Base-by-base conservation (phyloP, 2,888 invertebrate species). In the Zaprionus bogoriensis region DNA sequence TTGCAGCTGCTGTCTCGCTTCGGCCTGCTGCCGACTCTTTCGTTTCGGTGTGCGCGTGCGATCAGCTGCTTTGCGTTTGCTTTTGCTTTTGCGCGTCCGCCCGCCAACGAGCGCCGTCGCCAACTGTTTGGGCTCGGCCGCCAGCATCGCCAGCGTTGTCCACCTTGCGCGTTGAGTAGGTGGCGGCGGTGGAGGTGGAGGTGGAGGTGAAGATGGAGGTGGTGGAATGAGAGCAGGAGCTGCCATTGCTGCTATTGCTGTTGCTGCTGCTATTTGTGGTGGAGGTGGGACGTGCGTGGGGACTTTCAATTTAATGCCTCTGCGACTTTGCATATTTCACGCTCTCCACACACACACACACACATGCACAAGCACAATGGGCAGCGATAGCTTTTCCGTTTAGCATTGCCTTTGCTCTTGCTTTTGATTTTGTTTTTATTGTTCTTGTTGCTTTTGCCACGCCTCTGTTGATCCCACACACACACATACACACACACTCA, bases 71-170 rank as follows among this genome's bases (percentile, higher is more conserved):
- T 23, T 12, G 19, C 25, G 39, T 5, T 28, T 36, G 59, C 59
- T 71, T 32, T 42, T 55, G 28, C 57, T 38, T 38, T 54, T 52
- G 61, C 58, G 61, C 61, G 75, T 70, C 78, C 79, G 86, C 77
- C 86, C 73, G 69, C 67, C 77, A 82, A 67, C 69, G 69, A 79
- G 73, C 63, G 52, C 67, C 79, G 80, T 63, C 55, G 67, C 75
- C 74, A 79, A 79, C 79, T 79, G 77, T 76, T 79, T 54, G 66
- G n/a, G 39, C 22, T 52, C 46, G 59, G 22, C 20, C 39, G 2
- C 22, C 14, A 25, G 47, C 7, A 20, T 10, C 20, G 20, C 20
- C 39, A n/a, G 20, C 41, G n/a, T 25, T 10, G 30, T 50, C 28
- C 48, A 48, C 62, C 60, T 51, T 50, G 48, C 50, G 14, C 19